Evolutionary conservation across 2,888 invertebrate genomes (phyloP).

Genomic region (Pammene aurita): DNA sequence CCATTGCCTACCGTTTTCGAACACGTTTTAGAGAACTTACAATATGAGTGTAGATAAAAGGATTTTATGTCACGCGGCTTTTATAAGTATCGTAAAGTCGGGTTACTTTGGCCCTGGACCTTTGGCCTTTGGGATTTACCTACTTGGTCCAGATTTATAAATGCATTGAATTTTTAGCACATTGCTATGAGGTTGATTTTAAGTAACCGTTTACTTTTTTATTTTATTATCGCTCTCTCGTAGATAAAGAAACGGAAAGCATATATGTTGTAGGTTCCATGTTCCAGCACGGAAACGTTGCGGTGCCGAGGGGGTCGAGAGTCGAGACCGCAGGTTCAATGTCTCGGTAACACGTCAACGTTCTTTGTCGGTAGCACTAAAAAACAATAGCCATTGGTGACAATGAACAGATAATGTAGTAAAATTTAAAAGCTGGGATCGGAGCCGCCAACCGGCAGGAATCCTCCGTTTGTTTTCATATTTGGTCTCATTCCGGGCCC

Average conservation of each 20-base stretch:
- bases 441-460: slow-evolving; percentile 45
- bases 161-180: no score
- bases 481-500: slow-evolving; percentile 46
- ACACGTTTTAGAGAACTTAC: no score
- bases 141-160: no score
- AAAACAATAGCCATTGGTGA: slow-evolving; percentile 68
- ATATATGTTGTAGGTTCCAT: slow-evolving; percentile 37
- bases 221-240: neutral
- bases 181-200: neutral
- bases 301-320: slow-evolving; percentile 58
- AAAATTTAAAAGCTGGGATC: slow-evolving; percentile 55
- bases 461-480: slow-evolving; percentile 45
- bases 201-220: no score
- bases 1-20: no score
- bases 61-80: no score
- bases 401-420: slow-evolving; percentile 64
- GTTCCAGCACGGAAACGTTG: slow-evolving; percentile 52
- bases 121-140: no score
- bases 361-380: slow-evolving; percentile 63
- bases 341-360: slow-evolving; percentile 62
- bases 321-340: slow-evolving; percentile 73
- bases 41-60: no score
- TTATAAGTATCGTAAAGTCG: no score
- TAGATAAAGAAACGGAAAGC: neutral
- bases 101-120: no score